These are phyloP conservation scores for Cabera pusaria DNA, from an alignment of 2,888 invertebrate genomes.

Conservation along the genomic window DNA sequence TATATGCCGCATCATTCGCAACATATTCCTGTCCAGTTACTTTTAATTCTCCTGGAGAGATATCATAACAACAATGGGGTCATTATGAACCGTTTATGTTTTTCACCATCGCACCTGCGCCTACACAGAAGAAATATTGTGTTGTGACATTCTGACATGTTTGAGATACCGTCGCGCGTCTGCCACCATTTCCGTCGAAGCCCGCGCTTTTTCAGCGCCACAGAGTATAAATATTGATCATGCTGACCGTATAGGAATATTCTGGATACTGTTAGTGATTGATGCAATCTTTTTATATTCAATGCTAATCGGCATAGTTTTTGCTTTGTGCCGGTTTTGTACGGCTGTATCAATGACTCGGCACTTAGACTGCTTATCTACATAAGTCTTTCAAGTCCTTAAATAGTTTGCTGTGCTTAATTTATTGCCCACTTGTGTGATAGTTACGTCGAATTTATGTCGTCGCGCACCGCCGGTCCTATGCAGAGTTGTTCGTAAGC, in stretches of 20 bases:
- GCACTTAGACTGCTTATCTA: no score
- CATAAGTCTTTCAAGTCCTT: no score
- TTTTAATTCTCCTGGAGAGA: slow-evolving; percentile 1
- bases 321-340: no score
- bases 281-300: slow-evolving; percentile 4
- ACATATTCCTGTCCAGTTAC: background rate
- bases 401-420: no score
- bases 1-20: no score
- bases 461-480: slow-evolving; percentile 20
- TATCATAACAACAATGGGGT: slow-evolving; percentile 21
- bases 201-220: slow-evolving; percentile 36
- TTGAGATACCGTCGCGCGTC: slow-evolving; percentile 61
- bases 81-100: slow-evolving; percentile 24
- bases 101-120: slow-evolving; percentile 30
- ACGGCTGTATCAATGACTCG: no score
- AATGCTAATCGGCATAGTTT: no score
- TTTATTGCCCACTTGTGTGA: no score
- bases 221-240: slow-evolving; percentile 60
- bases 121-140: slow-evolving; percentile 24
- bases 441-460: background rate
- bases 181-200: slow-evolving; percentile 51
- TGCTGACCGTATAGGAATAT: slow-evolving; percentile 12
- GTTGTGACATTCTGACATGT: slow-evolving; percentile 42
- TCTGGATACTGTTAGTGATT: slow-evolving; percentile 27
- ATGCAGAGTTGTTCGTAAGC: slow-evolving; percentile 6